phyloP scores from a whole-genome alignment of 2,113 vertebrate species.

The Erythrolamprus reginae region DNA sequence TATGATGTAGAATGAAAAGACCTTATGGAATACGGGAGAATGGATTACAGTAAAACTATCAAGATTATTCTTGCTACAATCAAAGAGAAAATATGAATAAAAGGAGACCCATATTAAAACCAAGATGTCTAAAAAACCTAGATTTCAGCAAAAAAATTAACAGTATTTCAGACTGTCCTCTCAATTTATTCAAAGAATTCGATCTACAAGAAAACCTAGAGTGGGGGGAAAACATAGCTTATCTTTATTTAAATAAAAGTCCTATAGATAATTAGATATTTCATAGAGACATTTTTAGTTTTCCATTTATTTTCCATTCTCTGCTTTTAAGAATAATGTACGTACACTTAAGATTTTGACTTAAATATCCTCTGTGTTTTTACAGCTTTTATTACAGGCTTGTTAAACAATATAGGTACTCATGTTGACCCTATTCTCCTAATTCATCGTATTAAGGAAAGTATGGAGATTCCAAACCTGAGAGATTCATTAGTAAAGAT shows the following conservation, averaged over 20 bases:
- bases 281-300: background rate
- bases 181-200: background rate
- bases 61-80: background rate
- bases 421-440: constrained; percentile 96
- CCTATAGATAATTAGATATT: background rate
- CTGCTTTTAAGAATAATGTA: background rate
- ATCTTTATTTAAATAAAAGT: background rate
- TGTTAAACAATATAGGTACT: constrained; percentile 97
- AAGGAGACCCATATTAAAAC: too few species aligned
- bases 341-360: background rate
- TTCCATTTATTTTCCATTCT: background rate
- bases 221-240: background rate
- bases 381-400: constrained; percentile 94
- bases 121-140: background rate
- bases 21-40: background rate
- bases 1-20: background rate
- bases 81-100: background rate
- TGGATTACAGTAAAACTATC: background rate
- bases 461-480: constrained; percentile 98
- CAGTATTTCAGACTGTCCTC: background rate
- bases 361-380: constrained; percentile 20
- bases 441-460: constrained; percentile 96
- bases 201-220: background rate
- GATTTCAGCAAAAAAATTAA: background rate
- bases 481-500: constrained; percentile 97